phyloP scores from a whole-genome alignment of 64 coral and sea anemone species.

The Stichodactyla mertensii region DNA sequence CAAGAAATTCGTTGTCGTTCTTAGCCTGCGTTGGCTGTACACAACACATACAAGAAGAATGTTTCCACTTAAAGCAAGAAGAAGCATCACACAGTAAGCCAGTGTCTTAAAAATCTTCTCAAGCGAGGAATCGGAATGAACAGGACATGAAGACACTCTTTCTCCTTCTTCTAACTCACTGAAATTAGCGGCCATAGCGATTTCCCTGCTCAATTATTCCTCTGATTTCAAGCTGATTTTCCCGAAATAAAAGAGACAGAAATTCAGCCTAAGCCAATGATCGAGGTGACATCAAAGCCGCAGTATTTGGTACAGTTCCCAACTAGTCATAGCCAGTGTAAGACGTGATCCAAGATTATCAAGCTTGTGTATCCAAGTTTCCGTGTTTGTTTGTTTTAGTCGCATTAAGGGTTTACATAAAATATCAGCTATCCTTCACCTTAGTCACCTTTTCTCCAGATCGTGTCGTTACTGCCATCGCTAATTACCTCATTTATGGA shows the following conservation, averaged over 20 bases:
- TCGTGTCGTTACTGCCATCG: not conserved
- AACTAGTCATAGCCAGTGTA: not conserved
- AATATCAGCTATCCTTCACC: not conserved
- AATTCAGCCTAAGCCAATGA: not conserved
- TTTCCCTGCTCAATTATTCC: not conserved
- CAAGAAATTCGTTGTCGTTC: constrained; percentile 34
- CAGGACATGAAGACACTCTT: not conserved
- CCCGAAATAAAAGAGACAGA: not conserved
- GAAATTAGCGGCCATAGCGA: not conserved
- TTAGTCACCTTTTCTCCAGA: not conserved
- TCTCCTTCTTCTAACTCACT: not conserved
- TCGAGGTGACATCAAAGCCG: not conserved
- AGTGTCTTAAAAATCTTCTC: constrained; percentile 33
- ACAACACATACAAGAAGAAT: constrained; percentile 21
- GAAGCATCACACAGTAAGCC: constrained; percentile 19
- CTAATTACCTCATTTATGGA: not conserved
- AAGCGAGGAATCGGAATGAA: not conserved
- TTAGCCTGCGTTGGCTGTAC: constrained; percentile 13
- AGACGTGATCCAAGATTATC: not conserved
- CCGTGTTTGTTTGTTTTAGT: not conserved
- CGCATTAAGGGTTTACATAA: constrained; percentile 6
- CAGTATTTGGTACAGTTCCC: not conserved
- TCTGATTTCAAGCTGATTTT: not conserved
- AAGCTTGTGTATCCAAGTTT: not conserved
- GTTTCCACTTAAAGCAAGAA: constrained; percentile 29